Evolutionary conservation across 2,888 invertebrate genomes (phyloP), one percentile per base, ranked within the genome.

Genomic region (Apeira syringaria): DNA sequence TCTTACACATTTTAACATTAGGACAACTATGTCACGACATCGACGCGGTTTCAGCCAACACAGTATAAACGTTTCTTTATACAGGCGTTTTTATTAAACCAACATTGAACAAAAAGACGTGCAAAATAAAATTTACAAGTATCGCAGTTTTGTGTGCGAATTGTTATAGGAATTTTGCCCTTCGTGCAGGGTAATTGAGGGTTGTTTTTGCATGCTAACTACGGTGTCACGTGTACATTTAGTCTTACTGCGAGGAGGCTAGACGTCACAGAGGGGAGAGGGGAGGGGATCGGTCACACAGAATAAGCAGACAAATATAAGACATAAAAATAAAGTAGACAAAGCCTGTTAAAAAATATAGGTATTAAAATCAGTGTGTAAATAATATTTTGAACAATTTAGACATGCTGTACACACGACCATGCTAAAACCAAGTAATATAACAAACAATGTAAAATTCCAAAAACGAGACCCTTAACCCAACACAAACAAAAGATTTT

Each of bases 161-260:
- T 50, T 43, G 33, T 24, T 27, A 39, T 27, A 50, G 49, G 44
- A 47, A 7, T 45, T 25, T 32, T 31, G 38, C 43, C 45, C 51
- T 43, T 50, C 20, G 54, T 51, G 51, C 49, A 20, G 32, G 44
- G 42, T 33, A 26, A 11, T 39, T 47, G 38, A 36, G 47, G 56
- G 38, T 31, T 41, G 43, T 51, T 47, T 33, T 51, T 47, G 53
- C 58, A 60, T 60, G 60, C 60, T 58, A 48, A 31, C 54, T 56
- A 55, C 53, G 54, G 67, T 65, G 67, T 69, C 70, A 71, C 70
- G 70, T 64, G 66, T 68, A 70, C 69, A 69, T 63, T 62, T 63
- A 71, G 71, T 71, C 70, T 70, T 66, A 70, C 68, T 65, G 68
- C 65, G 54, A 60, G 65, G 53, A 64, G 68, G 69, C 71, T 63